phyloP scores from a whole-genome alignment of 2,113 vertebrate genomes.

The Xenotilapia leptura region DNA sequence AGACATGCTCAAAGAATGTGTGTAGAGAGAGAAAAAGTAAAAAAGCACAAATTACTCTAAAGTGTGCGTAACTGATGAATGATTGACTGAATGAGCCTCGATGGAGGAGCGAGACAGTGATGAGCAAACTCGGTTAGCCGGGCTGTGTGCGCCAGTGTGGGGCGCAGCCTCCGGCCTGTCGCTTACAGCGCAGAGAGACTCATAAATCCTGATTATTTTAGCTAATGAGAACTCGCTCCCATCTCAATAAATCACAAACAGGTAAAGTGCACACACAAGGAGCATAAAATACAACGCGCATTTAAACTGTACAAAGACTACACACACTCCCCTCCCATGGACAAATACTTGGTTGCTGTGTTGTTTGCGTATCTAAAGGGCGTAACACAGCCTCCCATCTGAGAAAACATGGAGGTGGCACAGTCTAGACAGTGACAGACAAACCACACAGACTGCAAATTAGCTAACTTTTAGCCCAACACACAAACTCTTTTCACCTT shows the following conservation, averaged over 20 bases:
- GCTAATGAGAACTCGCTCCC: slow-evolving; percentile 44
- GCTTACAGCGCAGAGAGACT: slow-evolving; percentile 24
- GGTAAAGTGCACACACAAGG: neutral
- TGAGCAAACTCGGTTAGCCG: slow-evolving; percentile 60
- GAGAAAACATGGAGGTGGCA: slow-evolving; percentile 38
- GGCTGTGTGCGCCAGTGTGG: neutral
- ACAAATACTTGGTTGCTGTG: neutral
- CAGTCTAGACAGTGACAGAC: slow-evolving; percentile 42
- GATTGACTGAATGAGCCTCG: slow-evolving; percentile 24
- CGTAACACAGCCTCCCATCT: slow-evolving; percentile 46
- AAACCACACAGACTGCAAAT: slow-evolving; percentile 40
- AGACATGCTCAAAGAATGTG: neutral
- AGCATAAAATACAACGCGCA: neutral
- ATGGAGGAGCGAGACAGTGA: slow-evolving; percentile 50
- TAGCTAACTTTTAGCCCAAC: slow-evolving; percentile 33
- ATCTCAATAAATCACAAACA: slow-evolving; percentile 52
- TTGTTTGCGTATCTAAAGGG: slow-evolving; percentile 25
- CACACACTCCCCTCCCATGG: neutral
- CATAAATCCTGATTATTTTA: slow-evolving; percentile 67
- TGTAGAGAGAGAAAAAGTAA: neutral
- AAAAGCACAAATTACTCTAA: neutral
- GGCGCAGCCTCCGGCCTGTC: slow-evolving; percentile 16
- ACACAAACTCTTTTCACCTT: neutral
- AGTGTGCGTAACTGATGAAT: slow-evolving; percentile 31
- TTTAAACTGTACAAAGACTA: neutral